Evolutionary conservation across 2,113 vertebrate species (phyloP).

Genomic region (Colistium nudipinnis): DNA sequence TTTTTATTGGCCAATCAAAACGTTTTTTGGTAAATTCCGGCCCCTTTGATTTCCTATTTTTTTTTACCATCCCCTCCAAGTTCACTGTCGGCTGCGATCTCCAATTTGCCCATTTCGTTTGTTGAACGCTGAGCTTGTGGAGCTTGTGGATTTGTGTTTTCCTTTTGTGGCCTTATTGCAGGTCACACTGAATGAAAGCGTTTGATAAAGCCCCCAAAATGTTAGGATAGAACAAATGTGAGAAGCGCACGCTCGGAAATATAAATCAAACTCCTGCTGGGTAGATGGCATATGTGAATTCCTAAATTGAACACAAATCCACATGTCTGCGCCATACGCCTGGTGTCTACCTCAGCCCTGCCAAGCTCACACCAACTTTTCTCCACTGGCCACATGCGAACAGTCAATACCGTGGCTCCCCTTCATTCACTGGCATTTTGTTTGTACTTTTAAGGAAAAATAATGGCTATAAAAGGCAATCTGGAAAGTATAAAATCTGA

Average conservation of each 20-base stretch:
- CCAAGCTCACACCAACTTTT: constrained; percentile 62
- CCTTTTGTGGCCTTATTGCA: constrained; percentile 60
- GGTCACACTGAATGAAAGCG: constrained; percentile 44
- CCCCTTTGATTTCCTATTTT: too few species aligned
- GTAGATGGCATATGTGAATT: constrained; percentile 59
- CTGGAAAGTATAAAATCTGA: constrained; percentile 82
- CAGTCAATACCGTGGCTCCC: constrained; percentile 77
- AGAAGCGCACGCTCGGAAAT: constrained; percentile 42
- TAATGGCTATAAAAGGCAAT: constrained; percentile 84
- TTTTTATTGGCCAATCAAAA: too few species aligned
- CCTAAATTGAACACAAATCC: constrained; percentile 64
- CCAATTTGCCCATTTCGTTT: constrained; percentile 38
- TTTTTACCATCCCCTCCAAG: constrained; percentile 49
- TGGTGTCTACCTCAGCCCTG: constrained; percentile 45
- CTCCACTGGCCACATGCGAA: constrained; percentile 71
- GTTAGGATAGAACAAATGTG: constrained; percentile 53
- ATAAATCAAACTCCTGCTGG: constrained; percentile 51
- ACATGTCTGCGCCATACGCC: constrained; percentile 58
- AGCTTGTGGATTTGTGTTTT: constrained; percentile 60
- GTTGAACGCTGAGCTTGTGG: constrained; percentile 38
- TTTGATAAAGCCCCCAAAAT: constrained; percentile 56
- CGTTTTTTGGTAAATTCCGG: too few species aligned
- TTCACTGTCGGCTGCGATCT: constrained; percentile 41
- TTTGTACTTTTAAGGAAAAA: constrained; percentile 82
- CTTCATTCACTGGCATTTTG: constrained; percentile 79